Conservation (phyloP, 2,113 vertebrate genomes). For the Myanophis thanlyinensis region DNA sequence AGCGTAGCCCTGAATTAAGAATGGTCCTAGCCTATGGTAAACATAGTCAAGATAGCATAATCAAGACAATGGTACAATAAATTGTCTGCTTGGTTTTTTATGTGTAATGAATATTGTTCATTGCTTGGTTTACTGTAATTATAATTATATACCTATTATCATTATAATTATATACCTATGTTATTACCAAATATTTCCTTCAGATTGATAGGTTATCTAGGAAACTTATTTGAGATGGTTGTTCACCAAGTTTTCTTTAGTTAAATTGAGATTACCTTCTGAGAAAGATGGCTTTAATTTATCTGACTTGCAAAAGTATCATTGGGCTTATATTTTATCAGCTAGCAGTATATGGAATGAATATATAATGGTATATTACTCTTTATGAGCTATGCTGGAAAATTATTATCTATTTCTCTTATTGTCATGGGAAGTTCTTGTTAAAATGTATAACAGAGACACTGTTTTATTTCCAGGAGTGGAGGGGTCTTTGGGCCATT, state of each 20-base stretch:
- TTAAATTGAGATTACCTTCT: not conserved
- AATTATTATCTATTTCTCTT: not conserved
- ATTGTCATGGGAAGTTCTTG: not conserved
- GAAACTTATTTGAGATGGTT: not conserved
- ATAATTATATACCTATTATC: not conserved
- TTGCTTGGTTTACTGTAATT: not conserved
- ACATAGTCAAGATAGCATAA: not conserved
- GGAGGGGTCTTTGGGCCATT: not conserved
- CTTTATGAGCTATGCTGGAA: not conserved
- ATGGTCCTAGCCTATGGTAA: not conserved
- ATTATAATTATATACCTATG: not conserved
- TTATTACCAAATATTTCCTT: not conserved
- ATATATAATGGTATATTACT: not conserved
- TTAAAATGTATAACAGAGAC: not conserved
- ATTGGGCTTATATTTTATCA: not conserved
- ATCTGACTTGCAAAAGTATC: not conserved
- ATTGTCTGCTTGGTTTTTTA: not conserved
- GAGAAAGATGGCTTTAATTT: not conserved
- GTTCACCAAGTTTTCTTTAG: not conserved
- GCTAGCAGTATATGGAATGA: not conserved
- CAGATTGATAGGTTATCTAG: not conserved
- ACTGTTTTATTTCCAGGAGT: not conserved
- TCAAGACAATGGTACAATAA: not conserved
- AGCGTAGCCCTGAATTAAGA: not conserved
- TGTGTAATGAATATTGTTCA: not conserved